Base-by-base conservation (phyloP, 2,888 invertebrate species). In the Corbicula japonica region DNA sequence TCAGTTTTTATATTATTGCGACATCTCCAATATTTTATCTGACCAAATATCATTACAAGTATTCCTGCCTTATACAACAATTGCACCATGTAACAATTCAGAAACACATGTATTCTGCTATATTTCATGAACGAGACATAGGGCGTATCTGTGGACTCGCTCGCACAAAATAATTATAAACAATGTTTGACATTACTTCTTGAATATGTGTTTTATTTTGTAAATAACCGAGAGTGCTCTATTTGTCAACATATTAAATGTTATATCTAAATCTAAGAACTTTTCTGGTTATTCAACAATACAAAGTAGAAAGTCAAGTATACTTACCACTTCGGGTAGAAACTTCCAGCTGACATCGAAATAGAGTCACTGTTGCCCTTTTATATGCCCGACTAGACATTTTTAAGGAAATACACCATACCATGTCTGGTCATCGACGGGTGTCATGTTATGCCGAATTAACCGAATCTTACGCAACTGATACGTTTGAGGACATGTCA, bases 321-420 rank as follows among this genome's bases (percentile, higher is more conserved):
- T 52, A 65, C 65, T 65, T 52, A 65, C 65, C 65, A 65, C 46
- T 32, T 65, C 26, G 28, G 65, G 35, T 23, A 34, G 35, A 23
- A 50, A 44, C 35, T 23, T 35, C 34, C 34, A 26, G 35, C 52
- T 65, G 35, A 65, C 65, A 65, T 65, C 65, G 28, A 34, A n/a
- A 52, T 28, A 15, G 8, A 12, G 15, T 50, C 26, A 1, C 4
- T 18, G 63, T 44, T 50, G 46, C 26, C 32, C 65, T 50, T 65
- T 52, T 50, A 65, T 6, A n/a, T 34, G 10, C 32, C 1, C n/a
- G 23, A 21, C 35, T 23, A 34, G 50, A 48, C 48, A 63, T 48
- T 23, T 65, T 50, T 18, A 65, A 52, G 65, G 52, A 65, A 60
- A 38, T 23, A 54, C 32, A 54, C 54, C 54, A n/a, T n/a, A n/a